Conservation (phyloP, 2,888 invertebrate species). For the Eupithecia exiguata region DNA sequence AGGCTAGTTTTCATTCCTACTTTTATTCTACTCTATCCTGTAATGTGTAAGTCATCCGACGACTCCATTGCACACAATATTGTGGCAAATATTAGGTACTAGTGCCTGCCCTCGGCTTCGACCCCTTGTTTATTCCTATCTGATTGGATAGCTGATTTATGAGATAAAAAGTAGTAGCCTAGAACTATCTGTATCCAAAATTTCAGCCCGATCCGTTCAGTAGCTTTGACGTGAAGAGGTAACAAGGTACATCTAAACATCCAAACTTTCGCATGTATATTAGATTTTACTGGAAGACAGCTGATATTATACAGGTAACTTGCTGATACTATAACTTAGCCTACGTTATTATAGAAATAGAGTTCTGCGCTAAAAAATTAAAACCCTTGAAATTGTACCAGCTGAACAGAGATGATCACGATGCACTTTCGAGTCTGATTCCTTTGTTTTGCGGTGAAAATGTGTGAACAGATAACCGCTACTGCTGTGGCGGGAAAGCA, state of each 20-base stretch:
- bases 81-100: not conserved
- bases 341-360: not conserved
- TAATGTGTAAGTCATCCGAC: not conserved
- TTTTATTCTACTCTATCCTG: not conserved
- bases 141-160: no score
- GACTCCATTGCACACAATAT: not conserved
- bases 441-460: constrained; percentile 56
- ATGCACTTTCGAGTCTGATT: constrained; percentile 32
- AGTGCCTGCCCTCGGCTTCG: no score
- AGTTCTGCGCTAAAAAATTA: not conserved
- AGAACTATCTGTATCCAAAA: no score
- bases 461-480: constrained; percentile 51
- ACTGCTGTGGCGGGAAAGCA: constrained; percentile 53
- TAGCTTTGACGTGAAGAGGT: no score
- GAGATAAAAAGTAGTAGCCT: no score
- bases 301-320: not conserved
- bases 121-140: no score
- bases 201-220: no score
- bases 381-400: not conserved
- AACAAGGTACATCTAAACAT: no score
- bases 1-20: not conserved
- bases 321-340: not conserved
- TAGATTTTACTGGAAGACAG: not conserved
- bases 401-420: constrained; percentile 11
- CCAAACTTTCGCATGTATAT: no score